Conservation (phyloP, 2,797 vertebrate species). For the Carcharodon carcharias region DNA sequence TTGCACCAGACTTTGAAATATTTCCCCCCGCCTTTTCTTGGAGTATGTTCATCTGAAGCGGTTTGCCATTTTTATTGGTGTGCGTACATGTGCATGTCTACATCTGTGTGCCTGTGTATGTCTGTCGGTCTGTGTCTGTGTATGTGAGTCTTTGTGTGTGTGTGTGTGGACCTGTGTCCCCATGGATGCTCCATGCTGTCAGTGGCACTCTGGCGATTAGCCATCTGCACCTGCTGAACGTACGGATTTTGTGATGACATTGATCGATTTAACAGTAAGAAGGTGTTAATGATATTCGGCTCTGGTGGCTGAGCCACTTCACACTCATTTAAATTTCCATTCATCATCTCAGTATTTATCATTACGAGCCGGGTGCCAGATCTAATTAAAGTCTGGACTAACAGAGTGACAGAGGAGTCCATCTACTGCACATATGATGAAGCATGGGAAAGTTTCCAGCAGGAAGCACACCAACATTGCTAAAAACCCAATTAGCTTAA, state of each 20-base stretch:
- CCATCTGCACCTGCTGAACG: conserved; percentile 64
- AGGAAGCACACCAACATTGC: conserved; percentile 74
- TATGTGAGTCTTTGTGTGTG: background rate
- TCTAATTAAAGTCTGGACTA: conserved; percentile 96
- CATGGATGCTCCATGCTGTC: conserved; percentile 52
- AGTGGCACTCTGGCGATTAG: conserved; percentile 58
- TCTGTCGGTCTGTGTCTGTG: background rate
- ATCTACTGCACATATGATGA: conserved; percentile 57
- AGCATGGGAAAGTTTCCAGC: conserved; percentile 71
- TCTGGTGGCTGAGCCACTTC: conserved; percentile 83
- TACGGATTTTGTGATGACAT: conserved; percentile 75
- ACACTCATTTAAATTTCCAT: conserved; percentile 93
- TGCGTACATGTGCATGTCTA: background rate
- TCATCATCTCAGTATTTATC: conserved; percentile 94
- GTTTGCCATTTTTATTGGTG: background rate
- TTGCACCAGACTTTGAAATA: background rate
- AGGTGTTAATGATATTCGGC: conserved; percentile 90
- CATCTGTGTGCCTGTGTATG: background rate
- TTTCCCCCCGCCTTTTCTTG: background rate
- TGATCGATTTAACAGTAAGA: conserved; percentile 91
- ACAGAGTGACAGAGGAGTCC: conserved; percentile 71
- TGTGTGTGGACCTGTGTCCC: background rate
- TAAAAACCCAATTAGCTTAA: conserved; percentile 87
- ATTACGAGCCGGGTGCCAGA: conserved; percentile 87
- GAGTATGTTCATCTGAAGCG: background rate